These are phyloP conservation scores for Argyrosomus japonicus DNA, from an alignment of 2,113 vertebrate genomes.

Conservation along the genomic window DNA sequence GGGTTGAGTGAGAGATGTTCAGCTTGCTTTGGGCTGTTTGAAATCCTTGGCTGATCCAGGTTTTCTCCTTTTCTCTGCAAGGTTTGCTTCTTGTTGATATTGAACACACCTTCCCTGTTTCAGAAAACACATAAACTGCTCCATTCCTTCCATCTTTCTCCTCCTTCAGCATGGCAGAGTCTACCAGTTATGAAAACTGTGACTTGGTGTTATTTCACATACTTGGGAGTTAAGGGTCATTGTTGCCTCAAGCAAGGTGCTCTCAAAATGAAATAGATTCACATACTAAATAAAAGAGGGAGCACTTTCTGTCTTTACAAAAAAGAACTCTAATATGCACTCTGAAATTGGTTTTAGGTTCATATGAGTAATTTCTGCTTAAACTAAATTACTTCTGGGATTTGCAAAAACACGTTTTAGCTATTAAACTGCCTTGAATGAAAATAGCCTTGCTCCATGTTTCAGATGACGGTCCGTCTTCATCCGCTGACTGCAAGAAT, in stretches of 20 bases:
- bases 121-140: slow-evolving; percentile 44
- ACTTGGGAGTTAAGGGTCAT: slow-evolving; percentile 43
- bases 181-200: slow-evolving; percentile 26
- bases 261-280: slow-evolving; percentile 46
- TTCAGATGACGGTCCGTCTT: slow-evolving; percentile 38
- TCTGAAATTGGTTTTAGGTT: slow-evolving; percentile 49
- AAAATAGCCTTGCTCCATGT: slow-evolving; percentile 30
- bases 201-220: slow-evolving; percentile 45
- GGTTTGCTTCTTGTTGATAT: slow-evolving; percentile 39
- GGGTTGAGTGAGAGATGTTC: slow-evolving; percentile 45
- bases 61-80: slow-evolving; percentile 30
- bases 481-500: slow-evolving; percentile 21
- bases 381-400: slow-evolving; percentile 48
- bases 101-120: slow-evolving; percentile 38
- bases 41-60: slow-evolving; percentile 58
- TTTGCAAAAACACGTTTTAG: slow-evolving; percentile 37
- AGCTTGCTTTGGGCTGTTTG: slow-evolving; percentile 66
- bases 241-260: slow-evolving; percentile 40
- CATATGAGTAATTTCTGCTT: slow-evolving; percentile 29
- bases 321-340: slow-evolving; percentile 32
- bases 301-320: slow-evolving; percentile 9
- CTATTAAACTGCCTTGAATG: slow-evolving; percentile 17
- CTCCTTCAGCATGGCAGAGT: slow-evolving; percentile 2
- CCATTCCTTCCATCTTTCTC: slow-evolving; percentile 7
- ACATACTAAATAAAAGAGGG: slow-evolving; percentile 23